Percentiles rank a stretch among this genome's conserved stretches.
These are phyloP conservation scores for Cataglyphis albicans DNA, from an alignment of 2,888 invertebrate genomes.

Conservation along the genomic window DNA sequence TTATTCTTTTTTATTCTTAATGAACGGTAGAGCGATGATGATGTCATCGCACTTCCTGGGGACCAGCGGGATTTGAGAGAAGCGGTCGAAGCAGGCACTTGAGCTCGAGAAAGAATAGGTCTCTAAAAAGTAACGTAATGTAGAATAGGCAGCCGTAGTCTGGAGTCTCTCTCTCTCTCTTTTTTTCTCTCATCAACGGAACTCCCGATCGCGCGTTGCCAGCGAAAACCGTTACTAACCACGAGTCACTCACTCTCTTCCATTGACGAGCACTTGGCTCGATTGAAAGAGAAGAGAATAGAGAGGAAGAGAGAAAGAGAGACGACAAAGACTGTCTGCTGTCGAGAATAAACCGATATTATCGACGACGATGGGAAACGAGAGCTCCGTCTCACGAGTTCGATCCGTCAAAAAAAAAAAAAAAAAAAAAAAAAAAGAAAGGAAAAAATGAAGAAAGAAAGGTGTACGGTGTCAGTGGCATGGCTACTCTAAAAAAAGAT, in stretches of 20 bases:
- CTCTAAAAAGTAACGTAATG: slow-evolving; percentile 76
- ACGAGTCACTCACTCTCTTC: slow-evolving; percentile 14
- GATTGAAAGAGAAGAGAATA: background rate
- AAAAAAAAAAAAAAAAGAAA: background rate
- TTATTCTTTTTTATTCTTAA: background rate
- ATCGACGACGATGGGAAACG: slow-evolving; percentile 22
- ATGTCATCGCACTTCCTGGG: slow-evolving; percentile 64
- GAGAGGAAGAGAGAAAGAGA: background rate
- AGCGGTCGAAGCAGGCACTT: slow-evolving; percentile 76
- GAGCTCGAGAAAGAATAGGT: slow-evolving; percentile 74
- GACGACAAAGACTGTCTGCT: slow-evolving; percentile 19
- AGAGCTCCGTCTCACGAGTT: slow-evolving; percentile 22
- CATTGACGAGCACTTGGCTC: slow-evolving; percentile 13
- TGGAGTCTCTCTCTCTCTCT: background rate
- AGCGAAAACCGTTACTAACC: slow-evolving; percentile 35
- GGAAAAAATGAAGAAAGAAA: background rate
- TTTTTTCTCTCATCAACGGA: background rate
- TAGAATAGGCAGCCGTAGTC: slow-evolving; percentile 48
- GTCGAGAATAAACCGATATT: slow-evolving; percentile 46
- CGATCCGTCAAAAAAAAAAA: background rate
- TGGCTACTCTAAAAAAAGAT: background rate
- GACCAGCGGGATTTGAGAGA: slow-evolving; percentile 69
- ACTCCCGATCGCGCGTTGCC: slow-evolving; percentile 33
- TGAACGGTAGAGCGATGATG: slow-evolving; percentile 19
- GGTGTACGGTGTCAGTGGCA: slow-evolving; percentile 13